Evolutionary conservation across 2,797 vertebrate genomes (phyloP), one percentile per base, ranked within the genome.

Genomic region (Thunnus albacares): DNA sequence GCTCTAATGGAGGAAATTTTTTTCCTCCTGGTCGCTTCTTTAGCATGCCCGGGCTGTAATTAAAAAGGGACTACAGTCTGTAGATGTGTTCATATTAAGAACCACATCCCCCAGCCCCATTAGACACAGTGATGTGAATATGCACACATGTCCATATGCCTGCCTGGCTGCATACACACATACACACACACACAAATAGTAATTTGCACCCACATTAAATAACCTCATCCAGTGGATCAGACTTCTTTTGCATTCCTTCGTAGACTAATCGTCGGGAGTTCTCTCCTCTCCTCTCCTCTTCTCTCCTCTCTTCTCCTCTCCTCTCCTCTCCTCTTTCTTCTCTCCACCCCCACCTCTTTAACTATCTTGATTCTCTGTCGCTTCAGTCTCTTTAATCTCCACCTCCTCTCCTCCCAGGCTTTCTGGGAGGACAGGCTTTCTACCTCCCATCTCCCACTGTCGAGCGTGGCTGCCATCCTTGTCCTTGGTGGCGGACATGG

Each of bases 401-500:
- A 64, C 71, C 89, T 77, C 67, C 71, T 81, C 75, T 83, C 73
- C 64, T 84, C 78, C 80, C 47, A 75, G 75, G 65, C 82, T 43
- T 43, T 43, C 41, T 43, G 30, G 30, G 30, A 33, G 30, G 30
- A 33, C 47, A 75, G 75, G 65, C 82, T 43, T 43, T 43, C 41
- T 43, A 47, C 66, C 68, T 68, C 76, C 79, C 80, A 79, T 81
- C 64, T 83, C 75, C 59, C 73, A 60, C 80, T 59, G 68, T 70
- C 38, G 81, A 89, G 71, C 22, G 24, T 28, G 47, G 82, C 83
- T 82, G 85, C 83, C 83, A 67, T 87, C 68, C 80, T 70, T 89
- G 83, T 93, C 88, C 88, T 93, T 87, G 87, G 87, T 82, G 88
- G 84, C 67, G 61, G 80, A 88, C 88, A 84, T 84, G 75, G 84